Evolutionary conservation across 2,888 invertebrate genomes (phyloP).

Genomic region (Argyresthia goedartella): DNA sequence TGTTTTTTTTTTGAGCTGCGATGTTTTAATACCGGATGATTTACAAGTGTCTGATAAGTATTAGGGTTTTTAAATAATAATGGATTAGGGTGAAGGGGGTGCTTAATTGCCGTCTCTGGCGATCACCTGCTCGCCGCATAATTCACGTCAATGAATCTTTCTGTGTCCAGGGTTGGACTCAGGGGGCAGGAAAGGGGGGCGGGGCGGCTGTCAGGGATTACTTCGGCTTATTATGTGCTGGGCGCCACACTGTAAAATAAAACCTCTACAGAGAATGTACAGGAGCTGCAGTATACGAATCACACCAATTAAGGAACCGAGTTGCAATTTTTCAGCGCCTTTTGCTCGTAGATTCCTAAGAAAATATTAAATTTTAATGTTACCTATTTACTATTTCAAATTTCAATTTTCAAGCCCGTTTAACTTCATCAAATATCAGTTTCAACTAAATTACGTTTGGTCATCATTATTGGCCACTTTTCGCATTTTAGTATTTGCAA

Average conservation of each 20-base stretch:
- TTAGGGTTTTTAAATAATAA: no score
- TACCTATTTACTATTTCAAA: no score
- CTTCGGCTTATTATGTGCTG: slow-evolving; percentile 30
- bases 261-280: slow-evolving; percentile 9
- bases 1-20: no score
- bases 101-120: not conserved
- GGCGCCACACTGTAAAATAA: slow-evolving; percentile 23
- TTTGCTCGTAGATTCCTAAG: not conserved
- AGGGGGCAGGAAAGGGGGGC: not conserved
- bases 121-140: slow-evolving; percentile 1
- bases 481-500: no score
- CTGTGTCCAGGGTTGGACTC: no score
- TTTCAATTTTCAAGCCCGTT: no score
- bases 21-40: no score
- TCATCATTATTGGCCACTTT: no score
- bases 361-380: not conserved
- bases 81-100: not conserved
- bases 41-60: no score
- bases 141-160: slow-evolving; percentile 1
- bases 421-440: no score
- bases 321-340: not conserved
- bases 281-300: not conserved
- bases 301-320: no score
- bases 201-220: slow-evolving; percentile 20
- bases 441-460: no score